phyloP scores from a whole-genome alignment of 2,113 vertebrate genomes.

The Raja brachyura region DNA sequence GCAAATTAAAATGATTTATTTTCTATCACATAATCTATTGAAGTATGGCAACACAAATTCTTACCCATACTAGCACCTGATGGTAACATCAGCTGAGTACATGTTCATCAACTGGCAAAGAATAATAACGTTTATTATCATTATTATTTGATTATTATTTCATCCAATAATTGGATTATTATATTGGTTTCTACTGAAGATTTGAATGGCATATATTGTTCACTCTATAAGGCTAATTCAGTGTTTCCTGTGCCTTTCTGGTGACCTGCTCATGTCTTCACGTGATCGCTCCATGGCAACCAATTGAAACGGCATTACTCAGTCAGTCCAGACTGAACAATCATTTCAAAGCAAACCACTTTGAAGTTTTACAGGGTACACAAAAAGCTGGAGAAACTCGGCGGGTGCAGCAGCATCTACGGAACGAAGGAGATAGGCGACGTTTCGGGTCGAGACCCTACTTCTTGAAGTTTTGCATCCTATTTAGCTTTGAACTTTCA shows the following conservation, averaged over 20 bases:
- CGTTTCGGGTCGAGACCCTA: too few species aligned
- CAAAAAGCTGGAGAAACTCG: too few species aligned
- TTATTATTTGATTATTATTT: neutral
- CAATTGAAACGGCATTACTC: neutral
- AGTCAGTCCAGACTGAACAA: neutral
- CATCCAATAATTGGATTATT: neutral
- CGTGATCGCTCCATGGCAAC: too few species aligned
- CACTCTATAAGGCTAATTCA: neutral
- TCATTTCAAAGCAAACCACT: conserved; percentile 1
- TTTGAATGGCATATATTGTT: neutral
- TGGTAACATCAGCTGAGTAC: neutral
- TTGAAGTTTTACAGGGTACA: too few species aligned
- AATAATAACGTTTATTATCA: neutral
- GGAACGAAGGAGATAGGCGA: too few species aligned
- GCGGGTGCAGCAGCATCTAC: too few species aligned
- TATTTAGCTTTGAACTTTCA: neutral
- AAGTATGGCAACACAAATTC: neutral
- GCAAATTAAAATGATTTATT: neutral
- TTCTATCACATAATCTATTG: neutral
- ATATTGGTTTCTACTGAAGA: neutral
- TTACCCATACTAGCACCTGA: neutral
- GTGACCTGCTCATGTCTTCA: too few species aligned
- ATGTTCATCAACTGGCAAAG: neutral
- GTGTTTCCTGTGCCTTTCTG: neutral
- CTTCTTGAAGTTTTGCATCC: neutral